Conservation (phyloP, 2,113 vertebrate species). For the Parus major region DNA sequence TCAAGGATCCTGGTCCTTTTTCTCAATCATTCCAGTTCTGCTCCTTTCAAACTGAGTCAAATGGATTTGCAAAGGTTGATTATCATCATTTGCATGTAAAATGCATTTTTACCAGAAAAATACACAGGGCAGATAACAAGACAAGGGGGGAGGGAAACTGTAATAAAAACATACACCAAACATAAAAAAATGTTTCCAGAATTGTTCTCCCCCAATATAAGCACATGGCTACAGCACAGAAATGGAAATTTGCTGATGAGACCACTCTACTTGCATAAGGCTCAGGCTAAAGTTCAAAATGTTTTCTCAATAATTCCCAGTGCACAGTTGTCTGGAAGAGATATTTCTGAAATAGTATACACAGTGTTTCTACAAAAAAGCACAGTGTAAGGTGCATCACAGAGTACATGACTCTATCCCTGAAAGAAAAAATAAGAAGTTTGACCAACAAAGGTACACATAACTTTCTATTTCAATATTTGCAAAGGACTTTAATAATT, state of each 20-base stretch:
- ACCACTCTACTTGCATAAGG: background rate
- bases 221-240: background rate
- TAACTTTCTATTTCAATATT: background rate
- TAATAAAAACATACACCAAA: background rate
- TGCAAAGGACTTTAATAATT: background rate
- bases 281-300: background rate
- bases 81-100: slow-evolving; percentile 50
- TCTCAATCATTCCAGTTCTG: slow-evolving; percentile 62
- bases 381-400: background rate
- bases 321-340: background rate
- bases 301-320: background rate
- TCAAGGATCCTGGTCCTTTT: slow-evolving; percentile 36
- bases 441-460: background rate
- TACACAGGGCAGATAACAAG: background rate
- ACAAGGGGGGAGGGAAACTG: background rate
- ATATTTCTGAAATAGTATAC: background rate
- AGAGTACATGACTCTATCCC: background rate
- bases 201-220: background rate
- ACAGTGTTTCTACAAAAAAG: background rate
- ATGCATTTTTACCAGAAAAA: slow-evolving; percentile 25
- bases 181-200: background rate
- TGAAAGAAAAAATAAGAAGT: background rate
- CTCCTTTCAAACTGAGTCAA: slow-evolving; percentile 69
- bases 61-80: slow-evolving; percentile 65
- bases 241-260: background rate